Base-by-base conservation (phyloP, 2,797 vertebrate species). In the Podarcis lilfordi region DNA sequence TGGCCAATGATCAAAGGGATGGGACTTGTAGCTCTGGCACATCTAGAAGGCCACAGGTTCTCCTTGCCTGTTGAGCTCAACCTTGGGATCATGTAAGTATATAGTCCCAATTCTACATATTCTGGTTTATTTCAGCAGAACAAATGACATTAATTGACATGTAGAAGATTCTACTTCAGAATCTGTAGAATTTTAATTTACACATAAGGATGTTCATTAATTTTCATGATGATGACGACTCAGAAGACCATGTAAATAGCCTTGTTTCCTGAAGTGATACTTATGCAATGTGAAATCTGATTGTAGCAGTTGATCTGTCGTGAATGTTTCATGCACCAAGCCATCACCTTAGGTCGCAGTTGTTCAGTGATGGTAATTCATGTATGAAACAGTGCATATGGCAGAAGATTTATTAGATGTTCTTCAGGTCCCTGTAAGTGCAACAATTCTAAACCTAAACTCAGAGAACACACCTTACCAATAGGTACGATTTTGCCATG, bases 381-480 rank as follows among this genome's bases (percentile, higher is more conserved):
- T 59, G 11, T 43, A 2, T 23, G 35, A 27, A 61, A 72, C 5
- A 43, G 21, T 9, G 23, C 66, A 71, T 59, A 79, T 3, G 32
- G 11, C 2, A 59, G 19, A 19, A 29, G 32, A n/a, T 45, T 77
- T 66, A 19, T 43, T 75, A 23, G n/a, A 81, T 45, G 50, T 66
- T 4, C 32, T 68, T 80, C 11, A 68, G 25, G 17, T 66, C 21
- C 71, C 25, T 66, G 43, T 61, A 85, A 81, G 1, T 40, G 35
- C 66, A 85, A 77, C 23, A 23, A 75, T 15, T 19, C 25, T 45
- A 84, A 69, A 82, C 78, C 35, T 87, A 78, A 80, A 88, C 43
- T 55, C 61, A 82, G 37, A 69, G 7, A 81, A 82, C 0, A 84
- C 29, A 85, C 23, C n/a, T 61, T 64, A 64, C n/a, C 74, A 83